A percentile compares a stretch with the other conserved stretches of the same genome.
Evolutionary conservation across 2,113 vertebrate species (phyloP).

Genomic region (Narcine bancroftii): DNA sequence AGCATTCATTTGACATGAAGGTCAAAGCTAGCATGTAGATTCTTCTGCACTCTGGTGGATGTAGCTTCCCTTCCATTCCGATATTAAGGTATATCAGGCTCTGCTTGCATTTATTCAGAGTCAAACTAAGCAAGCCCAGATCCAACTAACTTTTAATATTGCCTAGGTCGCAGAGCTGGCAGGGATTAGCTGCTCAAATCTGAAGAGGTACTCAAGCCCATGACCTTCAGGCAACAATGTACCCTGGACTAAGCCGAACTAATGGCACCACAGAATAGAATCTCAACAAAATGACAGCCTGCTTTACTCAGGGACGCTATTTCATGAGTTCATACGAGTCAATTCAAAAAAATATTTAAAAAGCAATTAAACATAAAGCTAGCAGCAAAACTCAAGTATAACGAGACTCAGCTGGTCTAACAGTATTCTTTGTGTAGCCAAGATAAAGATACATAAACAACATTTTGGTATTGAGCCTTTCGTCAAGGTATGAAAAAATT

Average conservation of each 20-base stretch:
- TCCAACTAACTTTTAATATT: not conserved
- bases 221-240: not conserved
- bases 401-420: no score
- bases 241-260: not conserved
- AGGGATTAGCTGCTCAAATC: not conserved
- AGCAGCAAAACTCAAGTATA: not conserved
- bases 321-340: not conserved
- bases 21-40: not conserved
- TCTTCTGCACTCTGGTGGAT: not conserved
- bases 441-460: no score
- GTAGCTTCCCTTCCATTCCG: no score
- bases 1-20: not conserved
- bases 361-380: not conserved
- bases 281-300: not conserved
- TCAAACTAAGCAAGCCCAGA: not conserved
- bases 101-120: not conserved
- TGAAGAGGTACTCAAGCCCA: not conserved
- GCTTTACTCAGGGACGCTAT: not conserved
- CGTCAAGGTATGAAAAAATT: no score
- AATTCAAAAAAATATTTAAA: not conserved
- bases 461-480: no score
- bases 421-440: no score
- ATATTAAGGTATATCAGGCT: not conserved
- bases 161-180: not conserved
- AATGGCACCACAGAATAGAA: not conserved